Base-by-base conservation (phyloP, 2,113 vertebrate species). In the Nicator chloris region DNA sequence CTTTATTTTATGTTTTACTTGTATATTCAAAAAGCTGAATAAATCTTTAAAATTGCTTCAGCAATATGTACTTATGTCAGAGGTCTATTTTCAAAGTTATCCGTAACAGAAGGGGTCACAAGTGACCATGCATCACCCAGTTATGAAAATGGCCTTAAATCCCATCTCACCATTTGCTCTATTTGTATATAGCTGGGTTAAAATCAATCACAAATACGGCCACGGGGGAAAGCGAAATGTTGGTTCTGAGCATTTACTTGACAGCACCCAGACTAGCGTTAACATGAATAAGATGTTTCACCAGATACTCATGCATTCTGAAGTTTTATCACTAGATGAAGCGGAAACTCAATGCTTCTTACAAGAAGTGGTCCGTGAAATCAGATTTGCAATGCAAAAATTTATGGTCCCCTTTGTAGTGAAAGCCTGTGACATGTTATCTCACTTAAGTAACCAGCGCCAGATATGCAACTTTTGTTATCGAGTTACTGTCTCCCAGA, bases 361-460 rank as follows among this genome's bases (percentile, higher is more conserved):
- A 88, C 47, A 95, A 94, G 92, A 96, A 97, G 77, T 42, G 56
- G 95, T 65, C 90, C 88, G 35, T 97, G 95, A 97, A 96, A 97
- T 97, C 93, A 96, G 95, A 97, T 95, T 93, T 89, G 80, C 66
- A 96, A 94, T 96, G 95, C 88, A 90, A 95, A 92, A 82, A 80
- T 94, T 86, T 95, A 96, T 90, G 39, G 23, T 91, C 14, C 86
- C 69, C 84, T 97, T 87, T 95, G 57, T 97, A 53, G 63, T 90
- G 84, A 88, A 90, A 97, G 78, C 71, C 86, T 94, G 90, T 91
- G 94, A 92, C 84, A 95, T 37, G 81, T 68, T 90, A 91, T 73
- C 93, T 96, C 85, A 72, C 77, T 90, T 94, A 82, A 91, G 88
- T 86, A 96, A 91, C 68, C 70, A 88, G 75, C 0, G 9, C 84